phyloP scores from a whole-genome alignment of 1,140 invertebrate species.

The Cecropterus lyciades region DNA sequence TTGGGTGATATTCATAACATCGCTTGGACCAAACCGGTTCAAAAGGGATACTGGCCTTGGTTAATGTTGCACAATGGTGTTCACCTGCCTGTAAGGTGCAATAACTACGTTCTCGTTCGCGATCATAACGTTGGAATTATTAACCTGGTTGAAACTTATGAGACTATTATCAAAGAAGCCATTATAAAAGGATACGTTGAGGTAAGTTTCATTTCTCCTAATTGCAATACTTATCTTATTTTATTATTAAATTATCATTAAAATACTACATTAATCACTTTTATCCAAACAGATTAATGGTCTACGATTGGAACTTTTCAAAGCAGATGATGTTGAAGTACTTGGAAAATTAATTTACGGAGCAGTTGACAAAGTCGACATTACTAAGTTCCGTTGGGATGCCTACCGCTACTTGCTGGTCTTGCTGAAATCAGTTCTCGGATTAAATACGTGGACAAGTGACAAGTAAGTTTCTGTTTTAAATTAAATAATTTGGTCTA shows the following conservation, averaged over 20 bases:
- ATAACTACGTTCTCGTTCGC: conserved; percentile 83
- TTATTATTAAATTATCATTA: too few relatives aligned
- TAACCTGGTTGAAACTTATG: conserved; percentile 82
- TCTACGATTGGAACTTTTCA: conserved; percentile 59
- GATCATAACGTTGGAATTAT: conserved; percentile 80
- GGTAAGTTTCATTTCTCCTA: conserved; percentile 40
- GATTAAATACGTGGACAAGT: conserved; percentile 53
- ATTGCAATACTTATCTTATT: too few relatives aligned
- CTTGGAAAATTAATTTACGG: conserved; percentile 71
- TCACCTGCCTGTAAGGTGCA: conserved; percentile 85
- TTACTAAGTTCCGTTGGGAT: conserved; percentile 44
- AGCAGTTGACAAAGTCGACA: conserved; percentile 54
- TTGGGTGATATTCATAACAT: conserved; percentile 84
- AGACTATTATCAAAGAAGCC: conserved; percentile 87
- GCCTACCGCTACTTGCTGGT: conserved; percentile 72
- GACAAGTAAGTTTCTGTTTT: conserved; percentile 63
- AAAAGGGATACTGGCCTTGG: conserved; percentile 86
- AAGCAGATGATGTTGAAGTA: conserved; percentile 64
- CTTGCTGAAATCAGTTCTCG: conserved; percentile 65
- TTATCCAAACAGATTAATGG: conserved; percentile 59
- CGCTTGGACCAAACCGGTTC: conserved; percentile 78
- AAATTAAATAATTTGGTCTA: background rate
- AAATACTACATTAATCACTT: background rate
- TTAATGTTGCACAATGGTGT: conserved; percentile 87
- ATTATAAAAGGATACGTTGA: conserved; percentile 87